Percentiles rank a stretch among this genome's conserved stretches.
Evolutionary conservation across 2,888 invertebrate species (phyloP).

Genomic region (Tetramorium bicarinatum): DNA sequence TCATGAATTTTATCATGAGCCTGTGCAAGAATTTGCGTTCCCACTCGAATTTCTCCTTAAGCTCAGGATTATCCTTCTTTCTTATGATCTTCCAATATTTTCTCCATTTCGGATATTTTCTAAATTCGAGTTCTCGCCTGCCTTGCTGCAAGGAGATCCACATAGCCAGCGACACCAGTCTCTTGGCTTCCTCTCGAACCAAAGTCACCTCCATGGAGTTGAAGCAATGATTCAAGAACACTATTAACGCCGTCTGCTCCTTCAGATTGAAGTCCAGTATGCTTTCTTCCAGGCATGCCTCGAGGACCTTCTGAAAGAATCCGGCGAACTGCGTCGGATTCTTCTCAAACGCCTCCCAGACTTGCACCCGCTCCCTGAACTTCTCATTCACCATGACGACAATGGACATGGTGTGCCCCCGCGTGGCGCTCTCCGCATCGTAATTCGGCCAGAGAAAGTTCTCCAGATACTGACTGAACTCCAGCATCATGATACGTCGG

Average conservation of each 20-base stretch:
- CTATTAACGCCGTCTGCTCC: constrained; percentile 95
- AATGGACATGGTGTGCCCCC: constrained; percentile 98
- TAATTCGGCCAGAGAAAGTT: constrained; percentile 99
- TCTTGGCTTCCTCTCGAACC: constrained; percentile 96
- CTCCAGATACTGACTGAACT: constrained; percentile 99
- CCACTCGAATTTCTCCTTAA: constrained; percentile 91
- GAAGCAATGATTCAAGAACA: constrained; percentile 98
- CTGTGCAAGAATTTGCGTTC: constrained; percentile 94
- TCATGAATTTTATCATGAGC: constrained; percentile 95
- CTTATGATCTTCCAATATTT: constrained; percentile 97
- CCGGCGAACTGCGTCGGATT: constrained; percentile 92
- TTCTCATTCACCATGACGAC: constrained; percentile 99
- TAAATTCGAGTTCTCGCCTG: constrained; percentile 95
- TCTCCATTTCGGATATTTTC: constrained; percentile 94
- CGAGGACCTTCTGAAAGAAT: constrained; percentile 94
- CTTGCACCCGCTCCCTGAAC: constrained; percentile 97
- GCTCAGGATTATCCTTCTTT: constrained; percentile 93
- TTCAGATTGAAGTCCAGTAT: constrained; percentile 86
- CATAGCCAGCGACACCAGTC: constrained; percentile 97
- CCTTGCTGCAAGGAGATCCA: constrained; percentile 96
- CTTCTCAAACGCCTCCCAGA: constrained; percentile 97
- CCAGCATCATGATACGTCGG: constrained; percentile 97
- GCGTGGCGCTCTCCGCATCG: constrained; percentile 90
- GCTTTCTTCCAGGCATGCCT: constrained; percentile 90
- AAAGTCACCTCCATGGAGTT: constrained; percentile 98